These are phyloP conservation scores for Echiichthys vipera DNA, from an alignment of 2,797 vertebrate species.

Conservation along the genomic window DNA sequence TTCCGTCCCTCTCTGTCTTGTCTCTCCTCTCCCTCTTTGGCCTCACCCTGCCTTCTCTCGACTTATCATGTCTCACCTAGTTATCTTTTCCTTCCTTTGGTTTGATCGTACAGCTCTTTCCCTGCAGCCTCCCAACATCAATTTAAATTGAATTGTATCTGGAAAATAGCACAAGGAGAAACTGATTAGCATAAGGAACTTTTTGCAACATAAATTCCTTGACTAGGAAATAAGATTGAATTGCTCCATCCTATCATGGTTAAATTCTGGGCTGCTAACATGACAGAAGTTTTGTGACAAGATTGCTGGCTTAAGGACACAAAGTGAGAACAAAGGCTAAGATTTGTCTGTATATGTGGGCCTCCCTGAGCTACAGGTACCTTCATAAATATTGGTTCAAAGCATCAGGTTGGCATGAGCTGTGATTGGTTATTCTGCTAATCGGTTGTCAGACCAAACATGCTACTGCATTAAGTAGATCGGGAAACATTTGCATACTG, in stretches of 20 bases:
- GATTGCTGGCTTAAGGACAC: conserved; percentile 33
- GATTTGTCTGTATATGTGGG: conserved; percentile 27
- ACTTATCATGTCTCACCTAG: conserved; percentile 69
- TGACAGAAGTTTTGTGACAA: conserved; percentile 35
- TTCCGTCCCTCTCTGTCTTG: conserved; percentile 40
- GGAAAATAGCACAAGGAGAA: conserved; percentile 56
- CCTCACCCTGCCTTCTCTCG: conserved; percentile 52
- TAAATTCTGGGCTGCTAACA: conserved; percentile 7
- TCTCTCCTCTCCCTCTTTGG: conserved; percentile 29
- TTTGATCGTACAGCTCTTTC: conserved; percentile 72
- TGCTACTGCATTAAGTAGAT: conserved; percentile 63
- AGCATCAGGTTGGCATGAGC: too few relatives aligned
- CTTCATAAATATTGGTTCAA: conserved; percentile 67
- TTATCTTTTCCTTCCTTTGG: conserved; percentile 49
- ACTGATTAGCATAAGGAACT: conserved; percentile 58
- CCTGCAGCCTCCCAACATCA: conserved; percentile 71
- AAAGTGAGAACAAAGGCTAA: conserved; percentile 38
- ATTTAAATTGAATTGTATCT: conserved; percentile 62
- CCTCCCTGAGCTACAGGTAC: conserved; percentile 55
- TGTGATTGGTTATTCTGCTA: conserved; percentile 54
- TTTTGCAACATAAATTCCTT: conserved; percentile 27
- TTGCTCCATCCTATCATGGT: conserved; percentile 6
- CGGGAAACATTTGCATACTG: conserved; percentile 50
- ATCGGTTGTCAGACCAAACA: conserved; percentile 58
- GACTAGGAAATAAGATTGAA: conserved; percentile 27